phyloP scores from a whole-genome alignment of 2,113 vertebrate species.

The Alethe diademata region DNA sequence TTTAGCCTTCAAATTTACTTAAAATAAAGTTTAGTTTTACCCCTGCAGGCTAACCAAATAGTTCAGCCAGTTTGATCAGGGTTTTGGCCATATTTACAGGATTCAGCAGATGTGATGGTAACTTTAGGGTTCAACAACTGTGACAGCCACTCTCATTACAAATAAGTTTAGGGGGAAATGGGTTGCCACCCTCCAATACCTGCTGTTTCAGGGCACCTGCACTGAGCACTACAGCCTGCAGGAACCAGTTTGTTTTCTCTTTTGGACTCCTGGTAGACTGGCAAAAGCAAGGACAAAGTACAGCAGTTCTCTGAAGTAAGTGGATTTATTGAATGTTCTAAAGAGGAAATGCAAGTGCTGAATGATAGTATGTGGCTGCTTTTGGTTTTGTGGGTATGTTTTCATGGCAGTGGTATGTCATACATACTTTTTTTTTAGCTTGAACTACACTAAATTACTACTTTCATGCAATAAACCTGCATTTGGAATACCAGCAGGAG shows the following conservation, averaged over 20 bases:
- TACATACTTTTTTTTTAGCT: neutral
- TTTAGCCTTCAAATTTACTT: neutral
- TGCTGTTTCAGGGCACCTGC: neutral
- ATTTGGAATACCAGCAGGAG: neutral
- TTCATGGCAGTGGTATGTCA: neutral
- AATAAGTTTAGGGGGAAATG: conserved; percentile 1
- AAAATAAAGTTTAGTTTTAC: neutral
- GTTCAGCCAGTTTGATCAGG: neutral
- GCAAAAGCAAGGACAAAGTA: neutral
- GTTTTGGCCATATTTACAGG: neutral
- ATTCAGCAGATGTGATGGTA: neutral
- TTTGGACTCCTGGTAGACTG: neutral
- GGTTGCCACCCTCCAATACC: neutral
- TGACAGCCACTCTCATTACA: neutral
- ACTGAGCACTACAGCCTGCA: neutral
- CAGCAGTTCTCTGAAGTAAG: neutral
- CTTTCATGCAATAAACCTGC: neutral
- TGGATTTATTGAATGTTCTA: neutral
- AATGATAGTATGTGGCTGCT: neutral
- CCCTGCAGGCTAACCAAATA: neutral
- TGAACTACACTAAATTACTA: neutral
- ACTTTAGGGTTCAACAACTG: neutral
- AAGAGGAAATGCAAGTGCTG: neutral
- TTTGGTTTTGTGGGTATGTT: conserved; percentile 29
- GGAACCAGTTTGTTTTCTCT: neutral